These are phyloP conservation scores for Hydrolagus affinis DNA, from an alignment of 2,113 vertebrate species.

Conservation along the genomic window DNA sequence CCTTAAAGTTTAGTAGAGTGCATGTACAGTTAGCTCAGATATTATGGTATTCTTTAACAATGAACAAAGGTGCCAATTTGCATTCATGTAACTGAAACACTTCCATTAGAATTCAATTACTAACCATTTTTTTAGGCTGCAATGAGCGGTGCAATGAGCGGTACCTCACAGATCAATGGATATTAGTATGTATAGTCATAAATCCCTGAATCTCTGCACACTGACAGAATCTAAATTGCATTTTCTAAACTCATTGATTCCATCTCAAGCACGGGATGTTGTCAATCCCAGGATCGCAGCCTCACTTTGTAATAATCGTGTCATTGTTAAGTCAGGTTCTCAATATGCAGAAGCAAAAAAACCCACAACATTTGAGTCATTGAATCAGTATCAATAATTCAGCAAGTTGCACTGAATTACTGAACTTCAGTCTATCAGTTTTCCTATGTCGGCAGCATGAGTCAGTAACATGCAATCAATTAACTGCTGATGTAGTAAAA, in stretches of 20 bases:
- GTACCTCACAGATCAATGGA: not conserved
- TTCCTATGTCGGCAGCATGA: not conserved
- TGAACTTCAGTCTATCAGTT: not conserved
- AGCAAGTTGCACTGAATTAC: not conserved
- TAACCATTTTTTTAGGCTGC: not conserved
- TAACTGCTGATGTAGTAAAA: not conserved
- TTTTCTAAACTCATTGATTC: conserved; percentile 5
- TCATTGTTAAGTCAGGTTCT: not conserved
- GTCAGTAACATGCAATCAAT: not conserved
- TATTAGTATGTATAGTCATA: not conserved
- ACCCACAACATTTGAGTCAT: not conserved
- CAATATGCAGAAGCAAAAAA: not conserved
- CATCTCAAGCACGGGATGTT: not conserved
- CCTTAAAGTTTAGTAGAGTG: too few relatives aligned
- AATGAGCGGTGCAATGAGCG: not conserved
- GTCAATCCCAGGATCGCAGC: too few relatives aligned
- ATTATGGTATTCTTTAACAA: not conserved
- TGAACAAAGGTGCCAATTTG: not conserved
- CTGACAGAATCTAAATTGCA: not conserved
- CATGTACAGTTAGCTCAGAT: not conserved
- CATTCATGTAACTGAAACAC: not conserved
- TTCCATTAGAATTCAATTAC: not conserved
- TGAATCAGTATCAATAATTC: not conserved
- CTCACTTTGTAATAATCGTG: not conserved
- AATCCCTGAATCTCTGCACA: not conserved